Conservation (phyloP, 2,888 invertebrate species). For the Caenorhabditis sp. region DNA sequence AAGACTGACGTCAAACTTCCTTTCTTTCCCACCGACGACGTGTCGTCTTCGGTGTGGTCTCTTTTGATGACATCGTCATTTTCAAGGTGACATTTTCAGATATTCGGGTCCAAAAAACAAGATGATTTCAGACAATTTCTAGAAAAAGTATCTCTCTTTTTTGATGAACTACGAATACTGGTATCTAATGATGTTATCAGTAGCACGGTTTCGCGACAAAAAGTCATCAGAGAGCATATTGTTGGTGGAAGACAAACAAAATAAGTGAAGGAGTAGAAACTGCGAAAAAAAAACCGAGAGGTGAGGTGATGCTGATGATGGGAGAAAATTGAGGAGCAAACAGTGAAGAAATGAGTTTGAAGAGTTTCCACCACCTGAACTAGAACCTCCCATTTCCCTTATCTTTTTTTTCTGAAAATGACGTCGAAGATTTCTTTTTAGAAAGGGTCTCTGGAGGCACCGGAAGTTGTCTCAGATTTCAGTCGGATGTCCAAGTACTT, state of each 20-base stretch:
- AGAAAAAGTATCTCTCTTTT: background rate
- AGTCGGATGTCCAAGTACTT: conserved; percentile 3
- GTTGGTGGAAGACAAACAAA: conserved; percentile 38
- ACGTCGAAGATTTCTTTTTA: conserved; percentile 28
- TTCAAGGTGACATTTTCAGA: conserved; percentile 44
- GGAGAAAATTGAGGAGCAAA: conserved; percentile 39
- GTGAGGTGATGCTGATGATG: conserved; percentile 40
- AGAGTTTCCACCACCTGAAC: conserved; percentile 35
- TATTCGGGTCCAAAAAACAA: conserved; percentile 35
- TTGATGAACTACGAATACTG: conserved; percentile 23
- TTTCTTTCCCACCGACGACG: conserved; percentile 19
- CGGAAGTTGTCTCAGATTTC: conserved; percentile 32
- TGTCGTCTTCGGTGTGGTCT: conserved; percentile 44
- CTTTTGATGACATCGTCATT: conserved; percentile 17
- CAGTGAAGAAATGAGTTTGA: conserved; percentile 38
- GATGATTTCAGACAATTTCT: background rate
- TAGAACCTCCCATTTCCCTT: conserved; percentile 35
- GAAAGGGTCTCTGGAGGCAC: conserved; percentile 6
- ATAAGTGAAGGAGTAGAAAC: conserved; percentile 51
- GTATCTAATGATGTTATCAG: conserved; percentile 51
- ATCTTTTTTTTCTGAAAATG: conserved; percentile 36
- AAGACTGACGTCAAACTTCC: conserved; percentile 50
- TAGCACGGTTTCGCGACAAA: conserved; percentile 44
- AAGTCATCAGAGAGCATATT: conserved; percentile 21
- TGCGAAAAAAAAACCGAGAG: conserved; percentile 26